Percentiles rank a stretch among this genome's conserved stretches.
These are phyloP conservation scores for Dendroctonus ponderosae DNA, from an alignment of 1,140 invertebrate species.

Conservation along the genomic window DNA sequence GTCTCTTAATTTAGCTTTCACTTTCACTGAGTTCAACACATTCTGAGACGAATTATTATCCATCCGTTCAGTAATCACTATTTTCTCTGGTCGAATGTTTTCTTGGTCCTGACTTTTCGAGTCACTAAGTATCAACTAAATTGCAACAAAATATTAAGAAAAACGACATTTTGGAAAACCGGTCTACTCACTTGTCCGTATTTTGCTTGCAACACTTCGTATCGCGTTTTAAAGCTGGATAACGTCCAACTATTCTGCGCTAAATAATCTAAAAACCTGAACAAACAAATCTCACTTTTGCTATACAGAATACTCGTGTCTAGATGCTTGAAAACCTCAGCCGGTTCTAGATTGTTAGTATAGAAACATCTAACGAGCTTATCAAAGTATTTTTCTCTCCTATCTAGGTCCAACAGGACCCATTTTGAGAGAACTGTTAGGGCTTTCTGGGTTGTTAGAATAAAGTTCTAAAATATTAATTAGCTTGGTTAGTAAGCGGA, in stretches of 20 bases:
- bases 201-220: slow-evolving; percentile 55
- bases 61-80: slow-evolving; percentile 42
- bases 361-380: slow-evolving; percentile 56
- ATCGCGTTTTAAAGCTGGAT: slow-evolving; percentile 55
- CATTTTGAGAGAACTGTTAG: slow-evolving; percentile 56
- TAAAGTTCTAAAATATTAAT: slow-evolving; percentile 49
- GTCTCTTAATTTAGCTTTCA: slow-evolving; percentile 46
- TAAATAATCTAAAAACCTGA: slow-evolving; percentile 59
- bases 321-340: slow-evolving; percentile 53
- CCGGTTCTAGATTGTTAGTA: slow-evolving; percentile 52
- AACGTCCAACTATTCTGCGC: slow-evolving; percentile 58
- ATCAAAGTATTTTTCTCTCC: slow-evolving; percentile 55
- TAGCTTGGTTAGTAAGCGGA: slow-evolving; percentile 31
- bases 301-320: slow-evolving; percentile 55
- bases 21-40: slow-evolving; percentile 40
- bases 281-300: slow-evolving; percentile 56
- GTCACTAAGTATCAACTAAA: slow-evolving; percentile 29
- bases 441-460: slow-evolving; percentile 56
- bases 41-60: slow-evolving; percentile 38
- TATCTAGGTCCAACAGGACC: slow-evolving; percentile 53
- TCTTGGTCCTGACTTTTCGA: slow-evolving; percentile 40
- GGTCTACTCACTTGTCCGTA: slow-evolving; percentile 47
- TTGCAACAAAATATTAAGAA: slow-evolving; percentile 1
- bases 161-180: too few species aligned
- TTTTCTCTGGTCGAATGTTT: slow-evolving; percentile 37